These are phyloP conservation scores for Todiramphus chloris DNA, from an alignment of 2,113 vertebrate species.

Conservation along the genomic window DNA sequence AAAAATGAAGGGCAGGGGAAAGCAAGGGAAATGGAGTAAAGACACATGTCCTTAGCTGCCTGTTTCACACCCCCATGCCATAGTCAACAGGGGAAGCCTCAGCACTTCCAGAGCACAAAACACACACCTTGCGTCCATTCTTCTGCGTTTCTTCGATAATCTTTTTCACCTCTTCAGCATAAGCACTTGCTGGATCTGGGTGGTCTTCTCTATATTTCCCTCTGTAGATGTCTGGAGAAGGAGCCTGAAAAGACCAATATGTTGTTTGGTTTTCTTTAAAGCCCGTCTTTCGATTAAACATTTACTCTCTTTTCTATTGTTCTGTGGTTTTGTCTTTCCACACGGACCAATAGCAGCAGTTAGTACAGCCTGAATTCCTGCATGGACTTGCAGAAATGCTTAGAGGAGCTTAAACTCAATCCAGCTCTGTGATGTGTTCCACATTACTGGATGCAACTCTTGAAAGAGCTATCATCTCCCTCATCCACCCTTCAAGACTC, in stretches of 20 bases:
- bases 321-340: neutral
- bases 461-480: neutral
- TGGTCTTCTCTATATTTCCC: slow-evolving; percentile 91
- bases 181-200: slow-evolving; percentile 84
- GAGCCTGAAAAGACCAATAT: slow-evolving; percentile 78
- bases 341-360: neutral
- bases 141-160: slow-evolving; percentile 81
- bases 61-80: neutral
- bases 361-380: neutral
- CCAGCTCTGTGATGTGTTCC: neutral
- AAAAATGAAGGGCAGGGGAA: neutral
- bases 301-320: neutral
- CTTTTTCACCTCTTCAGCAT: slow-evolving; percentile 89
- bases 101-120: neutral
- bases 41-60: neutral
- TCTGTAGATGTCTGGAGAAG: slow-evolving; percentile 92
- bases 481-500: neutral
- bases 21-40: neutral
- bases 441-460: fast-evolving
- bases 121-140: slow-evolving; percentile 85
- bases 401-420: neutral
- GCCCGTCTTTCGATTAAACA: neutral
- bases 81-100: neutral
- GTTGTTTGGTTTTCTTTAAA: neutral
- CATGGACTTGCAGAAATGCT: neutral